Conservation (phyloP, 53 echinoderm and acorn worm species). For the Actinopyga echinites region DNA sequence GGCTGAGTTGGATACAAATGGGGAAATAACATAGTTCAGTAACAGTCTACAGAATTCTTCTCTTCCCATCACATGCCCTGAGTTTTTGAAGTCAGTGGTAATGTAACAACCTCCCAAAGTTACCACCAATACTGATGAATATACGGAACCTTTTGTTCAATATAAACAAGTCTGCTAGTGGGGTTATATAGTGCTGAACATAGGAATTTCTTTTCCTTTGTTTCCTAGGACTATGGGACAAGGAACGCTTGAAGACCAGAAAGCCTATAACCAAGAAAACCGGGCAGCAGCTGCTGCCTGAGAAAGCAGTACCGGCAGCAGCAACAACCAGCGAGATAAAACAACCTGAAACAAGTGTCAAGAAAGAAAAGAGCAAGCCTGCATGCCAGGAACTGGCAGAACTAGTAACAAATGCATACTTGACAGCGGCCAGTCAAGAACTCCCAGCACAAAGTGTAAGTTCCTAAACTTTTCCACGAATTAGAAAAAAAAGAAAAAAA, state of each 20-base stretch:
- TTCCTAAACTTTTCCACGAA: neutral
- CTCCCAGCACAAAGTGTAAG: neutral
- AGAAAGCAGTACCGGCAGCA: neutral
- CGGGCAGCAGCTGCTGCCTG: neutral
- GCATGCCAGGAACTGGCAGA: neutral
- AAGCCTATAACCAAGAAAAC: conserved; percentile 76
- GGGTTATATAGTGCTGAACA: too few species aligned
- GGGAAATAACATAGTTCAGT: too few species aligned
- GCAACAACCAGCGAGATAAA: neutral
- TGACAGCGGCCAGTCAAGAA: neutral
- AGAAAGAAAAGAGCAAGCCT: neutral
- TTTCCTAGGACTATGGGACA: conserved; percentile 80
- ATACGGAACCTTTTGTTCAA: too few species aligned
- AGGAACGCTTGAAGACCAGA: conserved; percentile 76
- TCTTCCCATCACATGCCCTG: too few species aligned
- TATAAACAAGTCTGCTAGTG: too few species aligned
- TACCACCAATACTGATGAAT: too few species aligned
- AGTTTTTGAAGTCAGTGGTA: too few species aligned
- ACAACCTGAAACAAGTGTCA: neutral
- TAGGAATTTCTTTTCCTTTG: neutral
- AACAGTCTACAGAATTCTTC: too few species aligned
- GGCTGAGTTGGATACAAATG: too few species aligned
- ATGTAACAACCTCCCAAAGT: too few species aligned
- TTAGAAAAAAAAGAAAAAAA: too few species aligned
- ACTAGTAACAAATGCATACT: conserved; percentile 8